phyloP scores from a whole-genome alignment of 2,113 vertebrate genomes.

The Rhea pennata region DNA sequence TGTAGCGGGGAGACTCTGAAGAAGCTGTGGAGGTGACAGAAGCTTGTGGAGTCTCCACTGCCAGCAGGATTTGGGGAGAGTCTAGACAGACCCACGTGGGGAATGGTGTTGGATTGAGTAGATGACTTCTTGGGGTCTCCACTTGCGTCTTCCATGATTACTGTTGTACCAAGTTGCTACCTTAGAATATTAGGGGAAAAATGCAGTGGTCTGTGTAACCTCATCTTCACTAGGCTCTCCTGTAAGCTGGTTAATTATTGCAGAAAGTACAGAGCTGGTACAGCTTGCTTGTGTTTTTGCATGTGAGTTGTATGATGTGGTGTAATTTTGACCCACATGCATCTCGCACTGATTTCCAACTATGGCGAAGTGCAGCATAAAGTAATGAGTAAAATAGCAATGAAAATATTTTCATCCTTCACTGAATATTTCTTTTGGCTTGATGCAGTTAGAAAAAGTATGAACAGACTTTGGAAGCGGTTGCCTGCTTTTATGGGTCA shows the following conservation, averaged over 20 bases:
- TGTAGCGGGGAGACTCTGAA: background rate
- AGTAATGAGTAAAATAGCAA: background rate
- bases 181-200: background rate
- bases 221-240: background rate
- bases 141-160: background rate
- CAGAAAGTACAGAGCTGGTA: background rate
- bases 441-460: slow-evolving; percentile 8
- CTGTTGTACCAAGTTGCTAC: background rate
- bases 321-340: background rate
- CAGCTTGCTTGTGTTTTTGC: background rate
- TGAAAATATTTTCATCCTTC: slow-evolving; percentile 56
- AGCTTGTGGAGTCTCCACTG: background rate
- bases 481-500: background rate
- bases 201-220: background rate
- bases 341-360: background rate
- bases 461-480: background rate
- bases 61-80: background rate
- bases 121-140: accelerated
- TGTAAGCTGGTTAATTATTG: background rate
- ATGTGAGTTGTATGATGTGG: background rate
- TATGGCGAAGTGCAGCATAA: background rate
- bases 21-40: background rate
- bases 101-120: background rate
- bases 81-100: too few species aligned
- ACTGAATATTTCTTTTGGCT: slow-evolving; percentile 48